A percentile compares a stretch with the other conserved stretches of the same genome.
Evolutionary conservation across 1,140 invertebrate genomes (phyloP).

Genomic region (Epicauta chinensis): DNA sequence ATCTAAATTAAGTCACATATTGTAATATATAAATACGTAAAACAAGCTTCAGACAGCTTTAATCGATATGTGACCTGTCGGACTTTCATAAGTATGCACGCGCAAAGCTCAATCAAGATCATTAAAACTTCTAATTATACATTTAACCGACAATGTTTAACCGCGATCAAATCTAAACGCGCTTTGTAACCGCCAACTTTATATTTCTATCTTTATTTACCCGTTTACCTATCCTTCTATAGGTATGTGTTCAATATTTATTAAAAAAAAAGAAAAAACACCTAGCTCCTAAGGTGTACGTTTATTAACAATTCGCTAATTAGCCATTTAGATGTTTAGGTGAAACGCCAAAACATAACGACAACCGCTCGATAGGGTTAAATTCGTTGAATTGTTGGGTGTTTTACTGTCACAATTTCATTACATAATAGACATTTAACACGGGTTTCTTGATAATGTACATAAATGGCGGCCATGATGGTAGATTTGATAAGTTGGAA

Average conservation of each 20-base stretch:
- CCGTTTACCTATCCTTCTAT: too few relatives aligned
- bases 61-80: conserved; percentile 13
- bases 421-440: conserved; percentile 12
- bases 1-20: not conserved
- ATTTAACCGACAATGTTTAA: conserved; percentile 17
- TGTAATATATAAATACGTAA: not conserved
- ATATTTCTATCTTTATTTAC: too few relatives aligned
- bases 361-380: conserved; percentile 1
- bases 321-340: too few relatives aligned
- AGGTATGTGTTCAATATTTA: too few relatives aligned
- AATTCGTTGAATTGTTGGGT: conserved; percentile 6
- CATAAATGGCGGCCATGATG: conserved; percentile 40
- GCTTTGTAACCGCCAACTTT: conserved; percentile 9
- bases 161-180: conserved; percentile 14
- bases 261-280: too few relatives aligned
- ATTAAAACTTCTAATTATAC: conserved; percentile 18
- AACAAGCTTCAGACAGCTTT: conserved; percentile 3
- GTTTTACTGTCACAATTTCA: conserved; percentile 15
- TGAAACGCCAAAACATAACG: not conserved
- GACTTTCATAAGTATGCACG: conserved; percentile 15
- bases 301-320: too few relatives aligned
- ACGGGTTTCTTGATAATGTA: conserved; percentile 18
- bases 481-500: conserved; percentile 42
- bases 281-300: too few relatives aligned
- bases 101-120: conserved; percentile 13